phyloP scores from a whole-genome alignment of 2,888 invertebrate genomes.

The Heliconius ethilla region DNA sequence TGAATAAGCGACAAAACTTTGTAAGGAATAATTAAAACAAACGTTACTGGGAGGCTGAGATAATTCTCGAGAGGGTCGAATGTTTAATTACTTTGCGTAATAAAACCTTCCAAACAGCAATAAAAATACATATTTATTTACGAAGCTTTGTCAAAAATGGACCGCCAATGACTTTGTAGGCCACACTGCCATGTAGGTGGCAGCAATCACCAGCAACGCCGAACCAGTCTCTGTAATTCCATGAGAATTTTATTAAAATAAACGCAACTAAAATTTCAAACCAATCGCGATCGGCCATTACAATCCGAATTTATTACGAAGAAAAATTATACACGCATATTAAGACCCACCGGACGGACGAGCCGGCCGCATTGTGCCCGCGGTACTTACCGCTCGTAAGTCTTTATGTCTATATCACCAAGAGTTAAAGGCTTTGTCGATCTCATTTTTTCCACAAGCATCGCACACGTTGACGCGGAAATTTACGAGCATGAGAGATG shows the following conservation, averaged over 20 bases:
- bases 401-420: conserved; percentile 67
- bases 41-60: conserved; percentile 27
- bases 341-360: conserved; percentile 62
- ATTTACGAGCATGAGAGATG: conserved; percentile 81
- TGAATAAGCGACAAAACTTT: conserved; percentile 27
- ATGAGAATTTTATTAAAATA: conserved; percentile 65
- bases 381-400: conserved; percentile 56
- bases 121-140: conserved; percentile 64
- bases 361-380: conserved; percentile 58
- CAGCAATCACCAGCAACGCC: conserved; percentile 63
- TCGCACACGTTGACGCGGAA: conserved; percentile 80
- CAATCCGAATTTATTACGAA: conserved; percentile 80
- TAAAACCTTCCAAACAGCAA: conserved; percentile 56
- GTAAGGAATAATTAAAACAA: conserved; percentile 31
- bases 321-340: conserved; percentile 79
- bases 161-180: conserved; percentile 58
- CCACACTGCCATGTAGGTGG: conserved; percentile 64
- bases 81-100: conserved; percentile 46
- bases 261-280: conserved; percentile 66
- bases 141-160: conserved; percentile 57
- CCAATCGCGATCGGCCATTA: conserved; percentile 76
- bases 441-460: conserved; percentile 76
- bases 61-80: conserved; percentile 35
- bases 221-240: conserved; percentile 66
- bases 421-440: conserved; percentile 77